Evolutionary conservation across 2,888 invertebrate species (phyloP).

Genomic region (Petrolisthes cinctipes): DNA sequence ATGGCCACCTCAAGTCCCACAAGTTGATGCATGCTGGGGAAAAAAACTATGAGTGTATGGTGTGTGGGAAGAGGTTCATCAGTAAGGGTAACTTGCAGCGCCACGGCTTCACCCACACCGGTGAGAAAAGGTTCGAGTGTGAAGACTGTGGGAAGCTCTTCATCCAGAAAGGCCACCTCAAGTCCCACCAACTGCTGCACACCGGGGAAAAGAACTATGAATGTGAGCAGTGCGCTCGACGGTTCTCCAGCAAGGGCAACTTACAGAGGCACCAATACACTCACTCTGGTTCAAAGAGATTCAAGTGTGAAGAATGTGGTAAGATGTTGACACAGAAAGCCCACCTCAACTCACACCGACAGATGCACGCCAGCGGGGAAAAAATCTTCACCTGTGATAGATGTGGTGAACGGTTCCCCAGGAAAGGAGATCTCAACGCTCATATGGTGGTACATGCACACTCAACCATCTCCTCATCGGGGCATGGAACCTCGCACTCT

Average conservation of each 20-base stretch:
- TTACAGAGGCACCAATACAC: conserved; percentile 26
- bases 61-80: conserved; percentile 34
- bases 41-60: conserved; percentile 26
- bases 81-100: conserved; percentile 32
- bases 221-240: conserved; percentile 27
- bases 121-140: conserved; percentile 30
- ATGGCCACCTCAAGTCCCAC: conserved; percentile 28
- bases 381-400: background rate
- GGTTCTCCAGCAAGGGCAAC: conserved; percentile 31
- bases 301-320: conserved; percentile 36
- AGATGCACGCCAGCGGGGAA: conserved; percentile 22
- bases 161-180: conserved; percentile 20
- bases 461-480: too few relatives aligned
- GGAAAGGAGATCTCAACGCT: conserved; percentile 3
- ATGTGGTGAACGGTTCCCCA: background rate
- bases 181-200: conserved; percentile 34
- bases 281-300: conserved; percentile 21
- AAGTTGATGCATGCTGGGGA: conserved; percentile 32
- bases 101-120: conserved; percentile 34
- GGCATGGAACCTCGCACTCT: too few relatives aligned
- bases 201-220: conserved; percentile 14
- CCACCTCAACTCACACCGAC: conserved; percentile 32
- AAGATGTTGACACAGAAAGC: conserved; percentile 22
- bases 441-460: background rate
- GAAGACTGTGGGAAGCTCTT: conserved; percentile 29